A percentile compares a stretch with the other conserved stretches of the same genome.
phyloP scores from a whole-genome alignment of 2,113 vertebrate genomes.

The Macroglossus sobrinus region DNA sequence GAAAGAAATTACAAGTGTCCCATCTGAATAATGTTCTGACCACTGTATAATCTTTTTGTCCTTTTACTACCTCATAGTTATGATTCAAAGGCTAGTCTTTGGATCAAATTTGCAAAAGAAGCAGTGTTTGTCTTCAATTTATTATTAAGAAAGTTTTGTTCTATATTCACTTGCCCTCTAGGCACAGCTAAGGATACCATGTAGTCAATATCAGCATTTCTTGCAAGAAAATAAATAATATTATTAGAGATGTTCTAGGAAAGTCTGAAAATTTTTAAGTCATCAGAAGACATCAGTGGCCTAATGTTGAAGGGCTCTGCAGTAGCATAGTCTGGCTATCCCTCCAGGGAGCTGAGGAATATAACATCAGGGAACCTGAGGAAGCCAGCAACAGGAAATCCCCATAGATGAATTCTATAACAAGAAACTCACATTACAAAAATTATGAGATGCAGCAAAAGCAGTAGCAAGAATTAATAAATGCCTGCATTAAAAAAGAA shows the following conservation, averaged over 20 bases:
- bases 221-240: slow-evolving; percentile 95
- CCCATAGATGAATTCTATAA: no score
- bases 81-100: slow-evolving; percentile 62
- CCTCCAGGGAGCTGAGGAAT: no score
- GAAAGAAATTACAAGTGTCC: neutral
- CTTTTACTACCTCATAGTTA: neutral
- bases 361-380: no score
- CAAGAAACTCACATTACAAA: neutral
- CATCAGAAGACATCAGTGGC: no score
- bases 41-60: neutral
- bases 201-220: slow-evolving; percentile 62
- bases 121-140: slow-evolving; percentile 98
- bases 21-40: neutral
- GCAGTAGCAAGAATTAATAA: neutral
- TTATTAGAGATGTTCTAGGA: slow-evolving; percentile 93
- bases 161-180: slow-evolving; percentile 96
- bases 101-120: slow-evolving; percentile 94
- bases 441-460: neutral
- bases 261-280: slow-evolving; percentile 92
- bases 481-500: neutral
- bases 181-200: slow-evolving; percentile 93
- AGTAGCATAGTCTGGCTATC: no score
- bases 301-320: no score
- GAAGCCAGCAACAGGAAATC: no score
- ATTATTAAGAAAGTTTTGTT: slow-evolving; percentile 98